Evolutionary conservation across 1,140 invertebrate genomes (phyloP), one percentile per base, ranked within the genome.

Genomic region (Euwallacea fornicatus): DNA sequence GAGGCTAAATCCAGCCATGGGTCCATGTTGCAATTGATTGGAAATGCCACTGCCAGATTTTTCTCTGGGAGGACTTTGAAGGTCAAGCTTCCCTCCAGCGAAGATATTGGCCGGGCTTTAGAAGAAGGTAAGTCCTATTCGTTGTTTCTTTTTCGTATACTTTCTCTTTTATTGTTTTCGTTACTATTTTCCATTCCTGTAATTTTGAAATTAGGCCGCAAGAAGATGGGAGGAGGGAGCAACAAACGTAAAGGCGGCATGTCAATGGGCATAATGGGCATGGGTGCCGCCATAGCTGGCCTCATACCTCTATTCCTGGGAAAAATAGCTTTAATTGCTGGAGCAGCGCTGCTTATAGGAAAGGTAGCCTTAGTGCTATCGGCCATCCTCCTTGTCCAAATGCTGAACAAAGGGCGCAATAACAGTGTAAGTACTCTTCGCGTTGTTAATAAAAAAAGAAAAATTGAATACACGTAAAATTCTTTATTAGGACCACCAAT

Each of bases 361-460:
- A 93, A 92, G 79, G 81, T 93, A 47, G 91, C 91, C 6, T 86
- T 93, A 66, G 77, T 92, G 47, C 80, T 91, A 16, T 90, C 89
- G 21, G 85, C 87, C 0, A 81, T 91, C 9, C 75, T 92, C 11
- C 86, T 87, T 0, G 84, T 90, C 74, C 90, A 91, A 72, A 91
- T 87, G 76, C 83, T 91, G 55, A 82, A 46, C 21, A 33, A 33
- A 33, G 21, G 21, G 4, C 1, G 21, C 21, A 33, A 33, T 1
- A 33, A 2, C 16, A 9, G 44, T 46, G 21, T 33, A 33, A 2
- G 21, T 33, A 33, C 21, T 33, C 21, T 33, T 33, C 21, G 21
- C 4, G 21, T 33, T 33, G 21, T 33, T 33, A 1, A 33, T 33
- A 33, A 2, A 33, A 33, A 33, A 33, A 33, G 1, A 1, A n/a